Conservation (phyloP, 64 coral and sea anemone genomes). For the Actinia equina region DNA sequence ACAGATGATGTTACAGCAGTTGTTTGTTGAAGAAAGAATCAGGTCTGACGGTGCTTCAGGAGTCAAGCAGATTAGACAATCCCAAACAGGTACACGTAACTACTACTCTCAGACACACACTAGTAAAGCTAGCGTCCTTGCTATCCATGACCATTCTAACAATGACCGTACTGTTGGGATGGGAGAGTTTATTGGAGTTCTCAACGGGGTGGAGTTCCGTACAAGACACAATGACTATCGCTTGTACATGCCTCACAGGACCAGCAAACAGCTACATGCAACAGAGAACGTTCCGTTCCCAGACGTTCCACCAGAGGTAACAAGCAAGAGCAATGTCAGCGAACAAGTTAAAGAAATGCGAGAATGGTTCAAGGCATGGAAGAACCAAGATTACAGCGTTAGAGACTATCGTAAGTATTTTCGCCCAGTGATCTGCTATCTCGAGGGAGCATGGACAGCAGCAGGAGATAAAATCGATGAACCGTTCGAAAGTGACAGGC, state of each 20-base stretch:
- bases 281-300: constrained; percentile 69
- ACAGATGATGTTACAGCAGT: constrained; percentile 44
- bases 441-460: constrained; percentile 68
- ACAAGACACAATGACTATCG: constrained; percentile 85
- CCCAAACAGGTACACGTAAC: constrained; percentile 29
- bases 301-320: constrained; percentile 59
- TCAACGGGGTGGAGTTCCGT: constrained; percentile 79
- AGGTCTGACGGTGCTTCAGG: constrained; percentile 55
- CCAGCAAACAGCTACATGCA: constrained; percentile 26
- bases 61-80: constrained; percentile 40
- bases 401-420: constrained; percentile 73
- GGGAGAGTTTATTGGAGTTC: constrained; percentile 67
- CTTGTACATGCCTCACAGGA: constrained; percentile 48
- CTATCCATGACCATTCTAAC: constrained; percentile 77
- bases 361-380: constrained; percentile 75
- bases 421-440: constrained; percentile 65
- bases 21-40: constrained; percentile 55
- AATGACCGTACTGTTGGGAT: constrained; percentile 72
- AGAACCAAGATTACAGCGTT: constrained; percentile 33
- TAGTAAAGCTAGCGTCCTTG: constrained; percentile 9
- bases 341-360: constrained; percentile 57
- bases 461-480: constrained; percentile 52
- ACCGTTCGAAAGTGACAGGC: constrained; percentile 71
- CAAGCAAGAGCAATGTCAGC: constrained; percentile 13
- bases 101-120: constrained; percentile 41